These are phyloP conservation scores for Phthorimaea operculella DNA, from an alignment of 1,140 invertebrate genomes.

Conservation along the genomic window DNA sequence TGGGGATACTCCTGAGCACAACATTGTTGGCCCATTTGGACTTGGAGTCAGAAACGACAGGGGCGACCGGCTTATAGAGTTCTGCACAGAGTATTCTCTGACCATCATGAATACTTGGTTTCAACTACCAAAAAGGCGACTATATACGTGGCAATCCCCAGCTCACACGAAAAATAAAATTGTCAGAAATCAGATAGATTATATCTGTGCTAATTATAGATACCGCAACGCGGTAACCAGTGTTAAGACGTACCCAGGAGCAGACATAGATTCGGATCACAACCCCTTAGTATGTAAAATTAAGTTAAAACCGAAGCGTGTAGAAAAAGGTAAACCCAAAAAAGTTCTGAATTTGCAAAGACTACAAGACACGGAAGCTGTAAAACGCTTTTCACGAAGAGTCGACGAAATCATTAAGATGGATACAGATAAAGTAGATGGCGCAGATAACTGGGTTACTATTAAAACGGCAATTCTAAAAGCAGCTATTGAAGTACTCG, in stretches of 20 bases:
- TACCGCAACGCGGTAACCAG: background rate
- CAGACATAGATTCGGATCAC: conserved; percentile 5
- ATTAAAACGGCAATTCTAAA: no score
- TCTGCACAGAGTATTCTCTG: conserved; percentile 20
- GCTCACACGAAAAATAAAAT: background rate
- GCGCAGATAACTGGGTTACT: no score
- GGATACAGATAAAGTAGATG: no score
- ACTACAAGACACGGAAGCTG: no score
- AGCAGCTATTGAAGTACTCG: no score
- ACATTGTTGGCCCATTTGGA: conserved; percentile 12
- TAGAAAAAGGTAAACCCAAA: no score
- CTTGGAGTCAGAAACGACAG: conserved; percentile 26
- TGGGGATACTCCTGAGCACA: conserved; percentile 12
- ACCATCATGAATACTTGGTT: conserved; percentile 7
- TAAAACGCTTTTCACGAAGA: no score
- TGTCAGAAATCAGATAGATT: conserved; percentile 6
- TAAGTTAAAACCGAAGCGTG: no score
- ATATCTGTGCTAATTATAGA: background rate
- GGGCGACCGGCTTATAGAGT: conserved; percentile 27
- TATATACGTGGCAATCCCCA: conserved; percentile 6
- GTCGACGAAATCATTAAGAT: no score
- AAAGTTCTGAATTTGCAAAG: no score
- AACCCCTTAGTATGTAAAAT: background rate
- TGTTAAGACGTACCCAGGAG: conserved; percentile 4
- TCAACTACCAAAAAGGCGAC: background rate